Percentiles rank a stretch among this genome's conserved stretches.
These are phyloP conservation scores for Prochilodus magdalenae DNA, from an alignment of 2,113 vertebrate genomes.

Conservation along the genomic window DNA sequence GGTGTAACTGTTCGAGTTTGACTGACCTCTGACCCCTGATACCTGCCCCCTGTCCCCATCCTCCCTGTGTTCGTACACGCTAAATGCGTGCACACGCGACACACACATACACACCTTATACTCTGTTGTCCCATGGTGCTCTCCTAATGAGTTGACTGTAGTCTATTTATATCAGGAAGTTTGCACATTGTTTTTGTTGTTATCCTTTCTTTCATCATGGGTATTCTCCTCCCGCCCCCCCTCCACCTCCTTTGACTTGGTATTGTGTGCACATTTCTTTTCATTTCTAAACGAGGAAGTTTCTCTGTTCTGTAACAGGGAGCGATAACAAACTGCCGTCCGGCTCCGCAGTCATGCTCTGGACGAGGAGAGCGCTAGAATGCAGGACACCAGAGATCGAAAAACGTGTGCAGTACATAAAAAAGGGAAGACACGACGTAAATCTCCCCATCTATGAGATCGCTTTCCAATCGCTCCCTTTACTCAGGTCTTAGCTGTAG, in stretches of 20 bases:
- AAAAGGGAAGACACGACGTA: slow-evolving; percentile 7
- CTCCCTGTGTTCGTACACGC: background rate
- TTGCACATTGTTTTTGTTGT: slow-evolving; percentile 74
- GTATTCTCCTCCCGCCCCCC: background rate
- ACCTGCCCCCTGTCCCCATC: background rate
- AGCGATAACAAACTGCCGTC: slow-evolving; percentile 34
- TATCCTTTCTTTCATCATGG: slow-evolving; percentile 49
- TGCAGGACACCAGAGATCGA: background rate
- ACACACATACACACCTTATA: slow-evolving; percentile 50
- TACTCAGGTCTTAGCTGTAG: slow-evolving; percentile 40
- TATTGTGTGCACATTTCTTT: slow-evolving; percentile 60
- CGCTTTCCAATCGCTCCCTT: slow-evolving; percentile 1
- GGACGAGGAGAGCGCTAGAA: slow-evolving; percentile 12
- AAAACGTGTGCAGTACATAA: slow-evolving; percentile 32
- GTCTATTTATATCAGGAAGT: slow-evolving; percentile 75
- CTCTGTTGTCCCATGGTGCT: slow-evolving; percentile 81
- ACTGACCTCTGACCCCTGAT: slow-evolving; percentile 60
- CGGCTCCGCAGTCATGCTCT: slow-evolving; percentile 19
- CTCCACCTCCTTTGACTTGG: slow-evolving; percentile 41
- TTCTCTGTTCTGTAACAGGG: slow-evolving; percentile 15
- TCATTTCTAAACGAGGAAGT: slow-evolving; percentile 63
- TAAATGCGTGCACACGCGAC: slow-evolving; percentile 6
- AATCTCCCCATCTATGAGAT: slow-evolving; percentile 32
- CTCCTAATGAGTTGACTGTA: slow-evolving; percentile 69
- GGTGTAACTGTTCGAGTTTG: slow-evolving; percentile 81